Evolutionary conservation across 2,888 invertebrate genomes (phyloP), one percentile per base, ranked within the genome.

Genomic region (Pyrgus malvae): DNA sequence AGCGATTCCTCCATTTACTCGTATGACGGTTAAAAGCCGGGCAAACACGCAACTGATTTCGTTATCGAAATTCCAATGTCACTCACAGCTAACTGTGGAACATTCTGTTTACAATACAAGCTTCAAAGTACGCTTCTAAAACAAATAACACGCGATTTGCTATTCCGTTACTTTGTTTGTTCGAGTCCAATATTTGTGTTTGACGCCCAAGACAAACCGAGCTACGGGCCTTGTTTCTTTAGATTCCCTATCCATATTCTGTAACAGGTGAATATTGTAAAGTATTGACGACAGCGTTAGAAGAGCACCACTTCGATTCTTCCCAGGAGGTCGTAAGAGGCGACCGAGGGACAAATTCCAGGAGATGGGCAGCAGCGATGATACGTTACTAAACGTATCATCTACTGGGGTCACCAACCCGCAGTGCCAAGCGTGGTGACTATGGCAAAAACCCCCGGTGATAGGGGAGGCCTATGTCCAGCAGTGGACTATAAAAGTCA

Each of bases 171-270:
- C 69, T 69, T 70, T 78, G 80, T 74, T 83, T 82, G 83, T 79
- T 79, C 76, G 67, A 65, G 74, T 69, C 78, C 74, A 80, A 85
- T 87, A 86, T 89, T 88, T 88, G 84, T 83, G 82, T 84, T 85
- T 80, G 83, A 74, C 76, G 70, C 76, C 74, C 67, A 79, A 84
- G 76, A 84, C 76, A 83, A 85, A 86, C 83, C 74, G 68, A 72
- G 73, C 73, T 74, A 61, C 67, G 72, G 66, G 67, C 64, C 71
- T 35, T 31, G 33, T 46, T 53, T 46, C 46, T 55, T 48, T 23
- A 40, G 33, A 12, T 35, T 35, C 41, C 45, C 37, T 45, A 41
- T 41, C 54, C 46, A 14, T 46, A 25, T 25, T 31, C 27, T 19
- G 48, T 40, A 38, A 48, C 37, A 35, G 19, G 31, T 19, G 27